Base-by-base conservation (phyloP, 1,140 invertebrate genomes). In the Gryllus bimaculatus region DNA sequence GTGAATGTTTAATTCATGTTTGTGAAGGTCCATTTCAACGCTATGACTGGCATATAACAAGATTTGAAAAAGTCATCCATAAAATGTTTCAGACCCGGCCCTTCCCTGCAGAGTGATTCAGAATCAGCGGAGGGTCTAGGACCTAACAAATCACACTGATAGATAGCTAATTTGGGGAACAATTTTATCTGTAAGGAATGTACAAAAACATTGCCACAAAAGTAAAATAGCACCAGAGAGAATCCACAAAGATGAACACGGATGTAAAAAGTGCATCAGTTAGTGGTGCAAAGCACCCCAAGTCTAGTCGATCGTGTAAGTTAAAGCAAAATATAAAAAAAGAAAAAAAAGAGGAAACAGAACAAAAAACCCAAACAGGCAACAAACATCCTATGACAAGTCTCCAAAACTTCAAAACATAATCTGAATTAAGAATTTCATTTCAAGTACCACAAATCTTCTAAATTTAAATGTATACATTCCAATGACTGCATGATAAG, bases 241-340 rank as follows among this genome's bases (percentile, higher is more conserved):
- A 77, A 49, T 73, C 49, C 39, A 77, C 76, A 77, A 26, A 74
- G 12, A 78, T 66, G 39, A 78, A 48, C 54, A 10, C 18, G 73
- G 76, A 75, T 8, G 8, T 8, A 76, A 54, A n/a, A 73, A 78
- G 78, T 79, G 79, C 75, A 79, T 78, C 18, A 54, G 47, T 80
- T 82, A 79, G 48, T 85, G 87, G 87, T 88, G 87, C 87, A 88
- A 88, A 87, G 86, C 86, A 88, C 85, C 86, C 84, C 84, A 84
- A 84, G n/a, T n/a, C 87, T 87, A 88, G 85, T 85, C 47, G 26
- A 74, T 15, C 73, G 47, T 48, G 73, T 79, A 47, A 79, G 78
- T 79, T 13, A 8, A 78, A 78, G 78, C 54, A 78, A 13, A 78
- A 78, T 8, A 66, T 20, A 74, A 74, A 78, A 47, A 18, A 21